Evolutionary conservation across 2,888 invertebrate genomes (phyloP), one percentile per base, ranked within the genome.

Genomic region (Hypomecis atomaria): DNA sequence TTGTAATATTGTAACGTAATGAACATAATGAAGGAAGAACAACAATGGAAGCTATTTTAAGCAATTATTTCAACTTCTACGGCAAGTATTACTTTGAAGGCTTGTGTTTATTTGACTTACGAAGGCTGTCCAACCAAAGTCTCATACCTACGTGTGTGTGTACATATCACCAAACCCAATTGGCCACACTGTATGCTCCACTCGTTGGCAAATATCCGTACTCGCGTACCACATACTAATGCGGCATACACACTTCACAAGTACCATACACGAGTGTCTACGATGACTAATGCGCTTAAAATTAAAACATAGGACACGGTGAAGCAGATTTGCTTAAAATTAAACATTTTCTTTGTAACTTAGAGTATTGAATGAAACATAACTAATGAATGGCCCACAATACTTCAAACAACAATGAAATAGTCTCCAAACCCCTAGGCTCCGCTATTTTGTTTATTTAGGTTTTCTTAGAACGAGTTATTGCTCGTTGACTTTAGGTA

Each of bases 261-360:
- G 62, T 66, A 69, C 47, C 47, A 60, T 58, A 59, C 60, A 60
- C 36, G 9, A 52, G 38, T 65, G 64, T 40, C 48, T 52, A 62
- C 57, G 59, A 43, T 71, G 71, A 71, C 68, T 67, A 70, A 71
- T 68, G 59, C 56, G 65, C 47, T 60, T 63, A 58, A 56, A 45
- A 56, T 45, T 45, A 38, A 38, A 43, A 68, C 66, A 70, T 62
- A 66, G 63, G 55, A 49, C 38, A 59, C 36, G 43, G 62, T 43
- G 37, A 61, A 34, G 57, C 60, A 57, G 63, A 66, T 67, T 61
- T 55, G 36, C 66, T 59, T 40, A 8, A 9, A 36, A 45, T 37
- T 34, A 34, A 43, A 49, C 13, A 9, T 0, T 50, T 50, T 37
- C 5, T 50, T 50, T 50, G 7, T n/a, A 50, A 23, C 0, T 23